Base-by-base conservation (phyloP, 1,140 invertebrate species). In the Araneus ventricosus region DNA sequence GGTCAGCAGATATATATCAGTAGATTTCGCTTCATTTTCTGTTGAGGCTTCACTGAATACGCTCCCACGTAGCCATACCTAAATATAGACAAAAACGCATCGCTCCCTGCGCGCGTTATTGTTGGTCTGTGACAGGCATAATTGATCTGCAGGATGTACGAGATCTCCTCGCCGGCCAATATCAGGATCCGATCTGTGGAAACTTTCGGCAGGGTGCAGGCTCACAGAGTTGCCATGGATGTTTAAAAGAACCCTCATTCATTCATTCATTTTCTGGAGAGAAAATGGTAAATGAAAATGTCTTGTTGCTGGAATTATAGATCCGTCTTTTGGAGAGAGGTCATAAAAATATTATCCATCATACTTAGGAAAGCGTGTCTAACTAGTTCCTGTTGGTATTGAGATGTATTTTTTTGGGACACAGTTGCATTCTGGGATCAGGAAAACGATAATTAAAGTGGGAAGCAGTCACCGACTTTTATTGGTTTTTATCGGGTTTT, bases 271-370 rank as follows among this genome's bases (percentile, higher is more conserved):
- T 8, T 63, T 27, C n/a, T 30, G 2, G 45, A 52, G 45, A 0
- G 45, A 52, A 52, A 52, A 17, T 14, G 45, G 45, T 0, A 67
- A 67, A 67, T 67, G 63, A 67, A 27, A 67, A 67, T 67, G 63
- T 67, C 63, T n/a, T 3, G 63, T 67, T 67, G 63, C 10, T 27
- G 24, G 22, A 41, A 82, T 45, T 41, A 82, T n/a, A 45, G 80
- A 52, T 82, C 39, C 22, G 6, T 4, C 37, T 22, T 22, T 41
- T 82, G 6, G 45, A 39, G 79, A 70, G 24, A 45, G 80, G 80
- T 52, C 80, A 82, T 82, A 82, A 82, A 45, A 82, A 52, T n/a
- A 82, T 10, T 45, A 82, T 82, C 80, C 80, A 82, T 82, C 80
- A 45, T 82, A 45, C 10, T 45, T 52, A 82, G 39, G 41, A n/a